Conservation (phyloP, 30 jellyfish, hydroid and myxozoan species). For the Hydra vulgaris region DNA sequence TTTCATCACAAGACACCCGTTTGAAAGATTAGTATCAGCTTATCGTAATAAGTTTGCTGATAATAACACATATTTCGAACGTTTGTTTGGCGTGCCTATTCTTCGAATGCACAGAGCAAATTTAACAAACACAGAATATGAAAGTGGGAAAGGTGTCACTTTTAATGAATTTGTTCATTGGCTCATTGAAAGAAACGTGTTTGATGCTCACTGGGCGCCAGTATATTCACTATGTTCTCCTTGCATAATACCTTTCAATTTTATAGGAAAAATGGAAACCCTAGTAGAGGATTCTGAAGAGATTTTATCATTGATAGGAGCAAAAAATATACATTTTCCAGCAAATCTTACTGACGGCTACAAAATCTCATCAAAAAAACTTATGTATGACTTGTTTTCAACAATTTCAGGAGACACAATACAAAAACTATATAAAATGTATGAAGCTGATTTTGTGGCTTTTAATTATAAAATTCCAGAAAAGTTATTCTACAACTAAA, state of each 20-base stretch:
- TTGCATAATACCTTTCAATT: slow-evolving; percentile 1
- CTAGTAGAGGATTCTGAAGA: slow-evolving; percentile 10
- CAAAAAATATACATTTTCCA: not conserved
- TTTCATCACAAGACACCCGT: slow-evolving; percentile 20
- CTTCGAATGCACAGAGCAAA: slow-evolving; percentile 1
- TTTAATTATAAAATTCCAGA: not conserved
- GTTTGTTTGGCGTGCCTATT: not conserved
- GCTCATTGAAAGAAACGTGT: not conserved
- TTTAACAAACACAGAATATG: slow-evolving; percentile 7
- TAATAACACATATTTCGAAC: slow-evolving; percentile 4
- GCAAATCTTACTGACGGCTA: slow-evolving; percentile 16
- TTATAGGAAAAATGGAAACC: slow-evolving; percentile 28
- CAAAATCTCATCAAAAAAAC: not conserved
- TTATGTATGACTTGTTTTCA: slow-evolving; percentile 1
- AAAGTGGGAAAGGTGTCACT: slow-evolving; percentile 22
- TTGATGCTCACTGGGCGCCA: slow-evolving; percentile 21
- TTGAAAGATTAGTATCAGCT: slow-evolving; percentile 23
- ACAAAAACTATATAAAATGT: not conserved
- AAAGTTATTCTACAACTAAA: not conserved
- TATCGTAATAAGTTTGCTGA: slow-evolving; percentile 18
- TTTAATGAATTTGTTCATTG: slow-evolving; percentile 7
- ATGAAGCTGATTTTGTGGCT: slow-evolving; percentile 16
- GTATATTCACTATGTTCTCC: slow-evolving; percentile 4
- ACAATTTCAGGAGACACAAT: not conserved
- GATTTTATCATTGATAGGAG: not conserved